A percentile compares a stretch with the other conserved stretches of the same genome.
Evolutionary conservation across 2,888 invertebrate genomes (phyloP).

Genomic region (Antheraea assamensis): DNA sequence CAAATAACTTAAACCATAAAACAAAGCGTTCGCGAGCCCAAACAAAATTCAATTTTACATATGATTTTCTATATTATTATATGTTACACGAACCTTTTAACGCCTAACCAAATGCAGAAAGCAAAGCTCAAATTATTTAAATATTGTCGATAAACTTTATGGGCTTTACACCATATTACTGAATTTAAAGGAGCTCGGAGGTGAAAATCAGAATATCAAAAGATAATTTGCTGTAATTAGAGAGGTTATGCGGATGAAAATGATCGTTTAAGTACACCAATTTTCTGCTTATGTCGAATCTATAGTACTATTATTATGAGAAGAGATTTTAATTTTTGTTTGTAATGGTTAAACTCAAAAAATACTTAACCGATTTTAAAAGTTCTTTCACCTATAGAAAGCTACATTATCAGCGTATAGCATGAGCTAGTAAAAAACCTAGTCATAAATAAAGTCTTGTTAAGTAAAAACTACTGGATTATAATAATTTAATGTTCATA

Average conservation of each 20-base stretch:
- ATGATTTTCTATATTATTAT: constrained; percentile 10
- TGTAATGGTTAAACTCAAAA: too few relatives aligned
- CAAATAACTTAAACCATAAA: not conserved
- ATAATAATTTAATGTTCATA: too few relatives aligned
- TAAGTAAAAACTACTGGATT: too few relatives aligned
- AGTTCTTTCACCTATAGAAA: too few relatives aligned
- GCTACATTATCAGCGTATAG: too few relatives aligned
- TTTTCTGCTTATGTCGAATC: not conserved
- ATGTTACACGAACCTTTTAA: constrained; percentile 29
- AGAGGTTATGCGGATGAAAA: constrained; percentile 18
- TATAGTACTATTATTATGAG: too few relatives aligned
- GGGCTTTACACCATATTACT: constrained; percentile 45
- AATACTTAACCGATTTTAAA: too few relatives aligned
- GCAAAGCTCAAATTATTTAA: constrained; percentile 38
- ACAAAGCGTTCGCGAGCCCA: not conserved
- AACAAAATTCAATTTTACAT: constrained; percentile 5
- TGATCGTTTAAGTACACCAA: not conserved
- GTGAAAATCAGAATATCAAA: constrained; percentile 35
- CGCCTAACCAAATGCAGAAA: constrained; percentile 25
- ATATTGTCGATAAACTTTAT: constrained; percentile 58
- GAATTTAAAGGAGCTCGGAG: constrained; percentile 40
- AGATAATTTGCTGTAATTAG: constrained; percentile 43
- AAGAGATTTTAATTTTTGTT: too few relatives aligned
- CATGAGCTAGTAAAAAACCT: too few relatives aligned
- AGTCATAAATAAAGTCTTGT: too few relatives aligned